These are phyloP conservation scores for Euura lappo DNA, from an alignment of 1,140 invertebrate genomes.

Conservation along the genomic window DNA sequence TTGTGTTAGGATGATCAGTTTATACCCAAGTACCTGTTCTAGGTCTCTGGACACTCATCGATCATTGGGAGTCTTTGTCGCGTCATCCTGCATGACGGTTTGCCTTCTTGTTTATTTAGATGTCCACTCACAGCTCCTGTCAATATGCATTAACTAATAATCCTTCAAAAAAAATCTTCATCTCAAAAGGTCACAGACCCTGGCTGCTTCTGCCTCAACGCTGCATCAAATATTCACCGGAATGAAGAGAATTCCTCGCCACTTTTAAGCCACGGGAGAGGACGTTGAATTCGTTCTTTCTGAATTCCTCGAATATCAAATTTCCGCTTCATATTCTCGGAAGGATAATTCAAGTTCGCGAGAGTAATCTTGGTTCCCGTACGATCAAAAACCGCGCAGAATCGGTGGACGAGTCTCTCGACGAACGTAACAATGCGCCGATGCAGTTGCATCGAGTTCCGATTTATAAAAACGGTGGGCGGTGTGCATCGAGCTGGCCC, in stretches of 20 bases:
- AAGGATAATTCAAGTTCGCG: too few species aligned
- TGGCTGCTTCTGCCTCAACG: background rate
- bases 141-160: slow-evolving; percentile 36
- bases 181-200: background rate
- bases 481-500: background rate
- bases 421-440: background rate
- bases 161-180: slow-evolving; percentile 11
- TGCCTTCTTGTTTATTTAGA: slow-evolving; percentile 31
- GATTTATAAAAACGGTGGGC: slow-evolving; percentile 7
- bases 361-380: too few species aligned
- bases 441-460: background rate
- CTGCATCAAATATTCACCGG: too few species aligned
- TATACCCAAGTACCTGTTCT: background rate
- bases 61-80: slow-evolving; percentile 44
- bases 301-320: background rate
- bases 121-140: slow-evolving; percentile 39
- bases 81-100: slow-evolving; percentile 34
- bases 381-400: background rate
- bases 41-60: slow-evolving; percentile 30
- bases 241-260: too few species aligned
- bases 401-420: background rate
- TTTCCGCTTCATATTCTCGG: too few species aligned
- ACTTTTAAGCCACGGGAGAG: background rate
- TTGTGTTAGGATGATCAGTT: slow-evolving; percentile 28
- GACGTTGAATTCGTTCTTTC: background rate